These are phyloP conservation scores for Fissipunctia ypsillon DNA, from an alignment of 2,888 invertebrate species.

Conservation along the genomic window DNA sequence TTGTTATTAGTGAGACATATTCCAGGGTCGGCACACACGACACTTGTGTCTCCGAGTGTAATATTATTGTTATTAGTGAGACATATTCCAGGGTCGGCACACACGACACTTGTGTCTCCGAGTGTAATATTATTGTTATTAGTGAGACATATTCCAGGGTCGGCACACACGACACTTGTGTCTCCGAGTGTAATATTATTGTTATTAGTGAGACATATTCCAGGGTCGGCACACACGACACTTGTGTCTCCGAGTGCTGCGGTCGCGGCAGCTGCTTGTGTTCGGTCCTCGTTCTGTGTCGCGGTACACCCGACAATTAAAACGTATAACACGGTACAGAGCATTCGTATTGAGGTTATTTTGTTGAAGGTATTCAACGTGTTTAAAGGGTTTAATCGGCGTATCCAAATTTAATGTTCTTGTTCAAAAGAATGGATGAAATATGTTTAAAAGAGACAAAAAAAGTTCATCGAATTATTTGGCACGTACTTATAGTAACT, in stretches of 20 bases:
- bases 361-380: neutral
- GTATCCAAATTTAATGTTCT: neutral
- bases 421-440: neutral
- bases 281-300: slow-evolving; percentile 11
- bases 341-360: neutral
- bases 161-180: no score
- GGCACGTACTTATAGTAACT: neutral
- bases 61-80: no score
- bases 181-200: neutral
- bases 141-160: no score
- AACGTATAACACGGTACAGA: neutral
- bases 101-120: no score
- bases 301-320: neutral
- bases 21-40: no score
- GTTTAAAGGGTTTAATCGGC: neutral
- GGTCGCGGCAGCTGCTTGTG: slow-evolving; percentile 46
- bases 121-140: no score
- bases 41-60: no score
- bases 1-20: no score
- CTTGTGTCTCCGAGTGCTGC: slow-evolving; percentile 23
- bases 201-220: slow-evolving; percentile 14
- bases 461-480: neutral
- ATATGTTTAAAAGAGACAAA: neutral
- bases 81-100: no score
- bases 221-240: neutral